Conservation (phyloP, 2,797 vertebrate species). For the Bucorvus abyssinicus region DNA sequence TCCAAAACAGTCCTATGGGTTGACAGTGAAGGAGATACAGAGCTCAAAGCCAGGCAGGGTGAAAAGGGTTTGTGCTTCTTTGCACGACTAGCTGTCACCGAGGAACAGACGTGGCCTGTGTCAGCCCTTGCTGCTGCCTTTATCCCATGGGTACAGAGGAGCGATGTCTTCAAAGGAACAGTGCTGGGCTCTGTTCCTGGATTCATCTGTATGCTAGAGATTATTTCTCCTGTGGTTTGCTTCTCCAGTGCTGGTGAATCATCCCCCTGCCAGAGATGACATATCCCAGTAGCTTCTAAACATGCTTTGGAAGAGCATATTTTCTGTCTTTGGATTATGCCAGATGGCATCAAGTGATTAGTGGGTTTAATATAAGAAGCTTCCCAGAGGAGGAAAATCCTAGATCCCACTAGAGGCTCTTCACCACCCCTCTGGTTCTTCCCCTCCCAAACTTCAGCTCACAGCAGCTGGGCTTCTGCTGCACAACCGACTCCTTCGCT, state of each 20-base stretch:
- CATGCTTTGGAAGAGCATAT: not conserved
- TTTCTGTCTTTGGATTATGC: conserved; percentile 29
- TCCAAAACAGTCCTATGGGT: not conserved
- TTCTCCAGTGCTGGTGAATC: not conserved
- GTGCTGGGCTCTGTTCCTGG: not conserved
- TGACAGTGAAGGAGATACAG: not conserved
- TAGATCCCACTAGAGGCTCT: not conserved
- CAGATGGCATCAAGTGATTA: conserved; percentile 47
- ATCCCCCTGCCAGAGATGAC: not conserved
- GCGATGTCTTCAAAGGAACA: not conserved
- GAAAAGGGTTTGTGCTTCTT: not conserved
- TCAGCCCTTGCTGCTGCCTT: not conserved
- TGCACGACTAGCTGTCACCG: not conserved
- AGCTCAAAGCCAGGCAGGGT: not conserved
- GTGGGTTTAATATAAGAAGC: conserved; percentile 46
- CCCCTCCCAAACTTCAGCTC: conserved; percentile 31
- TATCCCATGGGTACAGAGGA: not conserved
- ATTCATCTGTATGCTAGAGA: not conserved
- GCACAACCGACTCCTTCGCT: not conserved
- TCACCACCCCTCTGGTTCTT: not conserved
- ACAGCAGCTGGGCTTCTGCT: not conserved
- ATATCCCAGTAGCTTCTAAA: not conserved
- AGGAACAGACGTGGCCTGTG: not conserved
- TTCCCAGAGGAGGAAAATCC: not conserved
- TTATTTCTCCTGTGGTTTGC: conserved; percentile 39